Evolutionary conservation across 2,888 invertebrate genomes (phyloP).

Genomic region (Pristionchus arcanus): DNA sequence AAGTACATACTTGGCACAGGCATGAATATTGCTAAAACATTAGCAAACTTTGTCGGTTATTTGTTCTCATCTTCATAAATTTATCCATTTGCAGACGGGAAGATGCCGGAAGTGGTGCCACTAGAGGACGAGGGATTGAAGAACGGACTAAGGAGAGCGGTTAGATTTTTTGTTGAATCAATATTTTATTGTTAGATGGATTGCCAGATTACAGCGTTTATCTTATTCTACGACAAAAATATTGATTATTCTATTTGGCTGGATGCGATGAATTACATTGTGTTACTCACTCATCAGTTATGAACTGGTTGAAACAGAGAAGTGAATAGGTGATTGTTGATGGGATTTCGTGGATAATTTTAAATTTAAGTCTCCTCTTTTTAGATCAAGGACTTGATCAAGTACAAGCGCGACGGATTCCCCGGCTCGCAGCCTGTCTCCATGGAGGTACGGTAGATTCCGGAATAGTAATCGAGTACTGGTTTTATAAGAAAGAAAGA

Average conservation of each 20-base stretch:
- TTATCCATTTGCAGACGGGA: slow-evolving; percentile 42
- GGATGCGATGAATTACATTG: too few relatives aligned
- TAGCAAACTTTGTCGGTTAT: neutral
- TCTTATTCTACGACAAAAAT: too few relatives aligned
- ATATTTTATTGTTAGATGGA: too few relatives aligned
- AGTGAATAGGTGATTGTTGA: neutral
- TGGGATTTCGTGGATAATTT: neutral
- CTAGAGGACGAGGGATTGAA: slow-evolving; percentile 52
- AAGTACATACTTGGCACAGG: too few relatives aligned
- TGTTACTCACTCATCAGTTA: too few relatives aligned
- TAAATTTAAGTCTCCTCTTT: neutral
- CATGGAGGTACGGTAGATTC: slow-evolving; percentile 85
- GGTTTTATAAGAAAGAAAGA: neutral
- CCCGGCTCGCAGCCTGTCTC: slow-evolving; percentile 98
- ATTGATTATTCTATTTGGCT: too few relatives aligned
- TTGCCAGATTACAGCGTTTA: too few relatives aligned
- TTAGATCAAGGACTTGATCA: slow-evolving; percentile 69
- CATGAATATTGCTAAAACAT: too few relatives aligned
- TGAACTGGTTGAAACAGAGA: neutral
- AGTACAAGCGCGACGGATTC: slow-evolving; percentile 85
- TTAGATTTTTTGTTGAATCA: neutral
- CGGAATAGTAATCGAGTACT: neutral
- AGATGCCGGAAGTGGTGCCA: slow-evolving; percentile 52
- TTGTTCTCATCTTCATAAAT: neutral
- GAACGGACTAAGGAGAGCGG: slow-evolving; percentile 38